A percentile compares a stretch with the other conserved stretches of the same genome.
Evolutionary conservation across 2,113 vertebrate genomes (phyloP).

Genomic region (Gallinago paraguaiae): DNA sequence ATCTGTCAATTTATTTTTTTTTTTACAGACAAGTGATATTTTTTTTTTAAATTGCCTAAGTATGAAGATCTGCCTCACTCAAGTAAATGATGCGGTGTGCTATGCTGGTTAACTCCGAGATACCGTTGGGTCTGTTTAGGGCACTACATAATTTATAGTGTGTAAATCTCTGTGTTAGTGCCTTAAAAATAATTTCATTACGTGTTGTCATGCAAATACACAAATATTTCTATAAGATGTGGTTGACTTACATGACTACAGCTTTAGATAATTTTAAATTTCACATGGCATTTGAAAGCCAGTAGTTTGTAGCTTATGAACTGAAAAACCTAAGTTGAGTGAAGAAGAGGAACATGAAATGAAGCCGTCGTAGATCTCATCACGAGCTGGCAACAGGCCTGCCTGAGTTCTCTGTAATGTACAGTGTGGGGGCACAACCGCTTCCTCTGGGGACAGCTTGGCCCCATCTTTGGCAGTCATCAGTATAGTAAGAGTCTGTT

Average conservation of each 20-base stretch:
- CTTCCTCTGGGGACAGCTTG: neutral
- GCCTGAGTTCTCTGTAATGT: rapidly evolving
- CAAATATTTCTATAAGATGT: neutral
- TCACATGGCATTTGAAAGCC: neutral
- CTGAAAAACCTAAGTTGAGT: neutral
- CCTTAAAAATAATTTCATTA: neutral
- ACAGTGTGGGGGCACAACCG: neutral
- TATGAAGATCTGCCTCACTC: neutral
- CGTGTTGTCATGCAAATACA: neutral
- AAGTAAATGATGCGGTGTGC: neutral
- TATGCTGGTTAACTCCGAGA: neutral
- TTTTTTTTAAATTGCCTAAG: neutral
- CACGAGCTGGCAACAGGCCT: neutral
- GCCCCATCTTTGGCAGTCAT: neutral
- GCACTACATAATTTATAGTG: neutral
- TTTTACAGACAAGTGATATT: neutral
- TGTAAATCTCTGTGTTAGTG: neutral
- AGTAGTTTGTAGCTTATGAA: neutral
- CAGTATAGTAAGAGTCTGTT: neutral
- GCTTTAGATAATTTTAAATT: neutral
- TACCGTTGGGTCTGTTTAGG: neutral
- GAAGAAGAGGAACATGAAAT: neutral
- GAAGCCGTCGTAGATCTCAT: neutral
- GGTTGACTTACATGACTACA: neutral
- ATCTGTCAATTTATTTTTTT: neutral